These are phyloP conservation scores for Pammene fasciana DNA, from an alignment of 2,888 invertebrate species.

Conservation along the genomic window DNA sequence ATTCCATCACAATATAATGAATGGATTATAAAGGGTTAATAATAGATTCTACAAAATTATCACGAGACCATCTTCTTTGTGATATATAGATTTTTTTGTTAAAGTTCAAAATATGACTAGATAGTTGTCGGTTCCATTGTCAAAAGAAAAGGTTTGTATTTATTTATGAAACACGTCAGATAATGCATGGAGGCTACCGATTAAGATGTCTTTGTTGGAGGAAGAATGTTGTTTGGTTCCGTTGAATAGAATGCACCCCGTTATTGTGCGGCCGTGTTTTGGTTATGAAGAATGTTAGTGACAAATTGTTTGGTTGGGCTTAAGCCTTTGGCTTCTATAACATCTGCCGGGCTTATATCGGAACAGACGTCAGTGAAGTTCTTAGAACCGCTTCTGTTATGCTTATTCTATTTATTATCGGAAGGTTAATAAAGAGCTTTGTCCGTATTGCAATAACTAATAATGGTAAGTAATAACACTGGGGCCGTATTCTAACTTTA, in stretches of 20 bases:
- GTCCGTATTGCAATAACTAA: conserved; percentile 2
- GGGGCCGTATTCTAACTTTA: too few relatives aligned
- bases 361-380: conserved; percentile 56
- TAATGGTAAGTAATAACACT: background rate
- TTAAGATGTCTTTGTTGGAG: conserved; percentile 74
- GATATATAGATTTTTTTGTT: conserved; percentile 77
- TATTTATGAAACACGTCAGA: conserved; percentile 79
- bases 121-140: conserved; percentile 69
- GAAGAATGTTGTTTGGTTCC: conserved; percentile 72
- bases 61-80: conserved; percentile 73
- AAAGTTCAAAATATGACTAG: conserved; percentile 65
- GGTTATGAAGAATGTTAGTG: conserved; percentile 79
- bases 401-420: conserved; percentile 14
- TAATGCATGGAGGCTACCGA: conserved; percentile 78
- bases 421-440: conserved; percentile 16
- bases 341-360: conserved; percentile 60
- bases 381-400: conserved; percentile 48
- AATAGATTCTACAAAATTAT: conserved; percentile 73
- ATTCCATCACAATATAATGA: conserved; percentile 55
- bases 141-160: conserved; percentile 75
- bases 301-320: conserved; percentile 75
- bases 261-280: conserved; percentile 73
- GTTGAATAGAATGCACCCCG: conserved; percentile 65
- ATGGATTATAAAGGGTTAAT: conserved; percentile 74
- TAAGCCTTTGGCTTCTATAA: conserved; percentile 70